These are phyloP conservation scores for Scaeva pyrastri DNA, from an alignment of 2,888 invertebrate genomes.

Conservation along the genomic window DNA sequence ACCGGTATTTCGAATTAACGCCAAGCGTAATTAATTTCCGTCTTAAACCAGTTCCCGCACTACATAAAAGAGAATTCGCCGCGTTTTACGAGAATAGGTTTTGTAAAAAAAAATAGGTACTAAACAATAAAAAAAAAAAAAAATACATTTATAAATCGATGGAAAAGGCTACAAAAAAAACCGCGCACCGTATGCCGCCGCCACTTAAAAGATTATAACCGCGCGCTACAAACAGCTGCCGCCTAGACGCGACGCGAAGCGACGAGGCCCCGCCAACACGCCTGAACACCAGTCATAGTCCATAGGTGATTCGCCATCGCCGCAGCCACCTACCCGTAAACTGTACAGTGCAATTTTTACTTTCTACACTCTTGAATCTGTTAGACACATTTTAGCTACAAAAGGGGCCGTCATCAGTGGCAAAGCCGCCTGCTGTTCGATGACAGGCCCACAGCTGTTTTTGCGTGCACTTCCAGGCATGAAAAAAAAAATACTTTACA, in stretches of 20 bases:
- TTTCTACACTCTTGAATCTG: conserved; percentile 57
- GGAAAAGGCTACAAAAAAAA: conserved; percentile 59
- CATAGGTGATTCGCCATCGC: conserved; percentile 61
- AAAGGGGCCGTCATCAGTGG: conserved; percentile 26
- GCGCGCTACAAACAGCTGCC: conserved; percentile 54
- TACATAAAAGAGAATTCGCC: conserved; percentile 72
- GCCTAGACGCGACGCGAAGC: conserved; percentile 39
- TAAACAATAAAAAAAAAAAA: conserved; percentile 40
- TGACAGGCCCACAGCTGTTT: conserved; percentile 47
- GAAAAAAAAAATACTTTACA: too few species aligned
- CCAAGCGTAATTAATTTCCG: conserved; percentile 78
- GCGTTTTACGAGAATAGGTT: conserved; percentile 68
- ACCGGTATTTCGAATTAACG: conserved; percentile 76
- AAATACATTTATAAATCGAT: conserved; percentile 40
- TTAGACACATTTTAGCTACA: conserved; percentile 46
- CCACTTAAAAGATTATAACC: conserved; percentile 70
- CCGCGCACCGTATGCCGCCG: conserved; percentile 61
- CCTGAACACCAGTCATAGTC: conserved; percentile 53
- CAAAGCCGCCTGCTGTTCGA: conserved; percentile 29
- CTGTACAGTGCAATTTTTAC: conserved; percentile 48
- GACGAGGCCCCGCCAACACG: conserved; percentile 47
- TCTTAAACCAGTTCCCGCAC: conserved; percentile 76
- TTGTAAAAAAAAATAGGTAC: conserved; percentile 44
- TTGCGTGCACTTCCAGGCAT: conserved; percentile 20
- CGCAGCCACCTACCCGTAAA: neutral